A percentile compares a stretch with the other conserved stretches of the same genome.
These are phyloP conservation scores for Drosophila hawaiiensis DNA, from an alignment of 2,888 invertebrate genomes.

Conservation along the genomic window DNA sequence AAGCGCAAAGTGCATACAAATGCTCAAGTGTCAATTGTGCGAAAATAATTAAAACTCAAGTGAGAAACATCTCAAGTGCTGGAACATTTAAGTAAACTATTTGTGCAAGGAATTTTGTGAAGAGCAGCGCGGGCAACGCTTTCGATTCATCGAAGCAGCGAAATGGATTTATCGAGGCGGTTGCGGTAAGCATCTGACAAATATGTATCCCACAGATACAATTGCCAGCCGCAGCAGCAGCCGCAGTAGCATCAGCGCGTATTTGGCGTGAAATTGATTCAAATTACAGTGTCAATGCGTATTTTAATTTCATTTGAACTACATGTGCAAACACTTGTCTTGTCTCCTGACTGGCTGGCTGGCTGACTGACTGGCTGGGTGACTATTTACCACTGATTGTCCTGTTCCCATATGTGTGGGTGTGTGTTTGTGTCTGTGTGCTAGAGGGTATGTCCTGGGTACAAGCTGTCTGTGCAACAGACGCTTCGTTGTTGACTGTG, in stretches of 20 bases:
- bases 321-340: conserved; percentile 79
- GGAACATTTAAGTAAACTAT: conserved; percentile 32
- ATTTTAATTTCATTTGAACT: conserved; percentile 82
- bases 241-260: conserved; percentile 22
- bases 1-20: conserved; percentile 63
- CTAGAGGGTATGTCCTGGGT: conserved; percentile 37
- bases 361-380: conserved; percentile 21
- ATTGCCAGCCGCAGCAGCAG: conserved; percentile 31
- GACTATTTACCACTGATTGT: conserved; percentile 41
- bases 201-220: conserved; percentile 65
- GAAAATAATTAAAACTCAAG: conserved; percentile 76
- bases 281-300: conserved; percentile 80
- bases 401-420: conserved; percentile 43
- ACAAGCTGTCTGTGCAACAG: conserved; percentile 68
- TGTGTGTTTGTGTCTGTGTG: conserved; percentile 14
- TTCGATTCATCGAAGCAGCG: conserved; percentile 62
- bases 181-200: conserved; percentile 84
- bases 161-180: conserved; percentile 85
- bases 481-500: conserved; percentile 63
- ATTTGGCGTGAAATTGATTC: conserved; percentile 77
- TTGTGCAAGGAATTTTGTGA: conserved; percentile 36
- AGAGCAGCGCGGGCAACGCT: conserved; percentile 48
- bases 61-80: conserved; percentile 51
- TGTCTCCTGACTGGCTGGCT: conserved; percentile 44
- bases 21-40: conserved; percentile 47